Percentiles rank a stretch among this genome's conserved stretches.
Evolutionary conservation across 2,888 invertebrate genomes (phyloP).

Genomic region (Hedya salicella): DNA sequence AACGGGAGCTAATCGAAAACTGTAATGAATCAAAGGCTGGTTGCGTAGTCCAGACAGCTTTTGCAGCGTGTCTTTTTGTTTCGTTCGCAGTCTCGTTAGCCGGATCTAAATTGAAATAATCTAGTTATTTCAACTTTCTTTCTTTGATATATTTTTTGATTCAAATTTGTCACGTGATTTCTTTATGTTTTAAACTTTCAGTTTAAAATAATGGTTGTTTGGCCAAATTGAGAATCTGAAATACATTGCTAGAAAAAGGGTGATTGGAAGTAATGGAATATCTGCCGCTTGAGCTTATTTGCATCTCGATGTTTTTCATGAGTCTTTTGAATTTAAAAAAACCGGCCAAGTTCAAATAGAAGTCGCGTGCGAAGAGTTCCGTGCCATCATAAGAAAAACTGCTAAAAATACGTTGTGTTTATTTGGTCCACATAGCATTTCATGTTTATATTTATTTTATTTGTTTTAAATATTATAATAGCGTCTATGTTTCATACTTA

Average conservation of each 20-base stretch:
- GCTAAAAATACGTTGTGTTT: no score
- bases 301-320: no score
- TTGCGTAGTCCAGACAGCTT: conserved; percentile 70
- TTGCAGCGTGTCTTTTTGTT: conserved; percentile 67
- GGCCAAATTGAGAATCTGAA: background rate
- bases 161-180: conserved; percentile 38
- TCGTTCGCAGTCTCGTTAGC: conserved; percentile 72
- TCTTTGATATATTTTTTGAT: conserved; percentile 44
- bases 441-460: no score
- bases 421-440: no score
- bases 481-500: no score
- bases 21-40: conserved; percentile 83
- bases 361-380: no score
- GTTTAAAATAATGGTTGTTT: conserved; percentile 7
- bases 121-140: conserved; percentile 63
- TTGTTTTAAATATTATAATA: no score
- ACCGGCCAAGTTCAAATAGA: no score
- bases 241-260: background rate
- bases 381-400: no score
- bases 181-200: conserved; percentile 12
- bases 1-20: conserved; percentile 76
- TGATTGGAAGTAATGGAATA: background rate
- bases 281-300: no score
- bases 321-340: no score
- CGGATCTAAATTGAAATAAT: conserved; percentile 71